Percentiles rank a stretch among this genome's conserved stretches.
phyloP scores from a whole-genome alignment of 2,113 vertebrate genomes.

The Phoxinus phoxinus region DNA sequence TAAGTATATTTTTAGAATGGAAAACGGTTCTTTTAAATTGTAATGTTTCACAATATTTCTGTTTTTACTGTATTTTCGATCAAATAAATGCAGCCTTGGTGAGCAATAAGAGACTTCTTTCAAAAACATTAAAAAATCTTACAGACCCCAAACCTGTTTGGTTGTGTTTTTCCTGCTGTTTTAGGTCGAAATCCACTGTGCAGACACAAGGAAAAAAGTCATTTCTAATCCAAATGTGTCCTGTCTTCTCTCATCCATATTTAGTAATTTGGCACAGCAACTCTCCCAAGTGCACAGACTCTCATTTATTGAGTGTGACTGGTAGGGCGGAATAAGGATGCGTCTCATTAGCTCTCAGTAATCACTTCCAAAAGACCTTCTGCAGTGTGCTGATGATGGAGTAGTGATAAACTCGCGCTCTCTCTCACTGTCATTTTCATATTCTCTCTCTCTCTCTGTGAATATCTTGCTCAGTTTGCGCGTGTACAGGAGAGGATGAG shows the following conservation, averaged over 20 bases:
- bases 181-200: neutral
- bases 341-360: conserved; percentile 49
- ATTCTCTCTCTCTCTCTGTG: neutral
- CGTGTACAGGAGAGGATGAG: conserved; percentile 78
- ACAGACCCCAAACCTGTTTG: neutral
- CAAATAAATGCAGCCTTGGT: too few relatives aligned
- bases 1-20: neutral
- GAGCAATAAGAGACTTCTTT: neutral
- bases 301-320: conserved; percentile 18
- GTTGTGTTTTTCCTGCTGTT: neutral
- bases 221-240: neutral
- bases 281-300: neutral
- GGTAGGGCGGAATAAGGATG: conserved; percentile 1
- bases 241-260: neutral
- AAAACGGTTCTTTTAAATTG: neutral
- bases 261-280: conserved; percentile 14
- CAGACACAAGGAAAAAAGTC: neutral
- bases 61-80: neutral
- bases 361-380: conserved; percentile 21
- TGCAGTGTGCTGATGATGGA: neutral
- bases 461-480: conserved; percentile 73
- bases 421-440: conserved; percentile 8
- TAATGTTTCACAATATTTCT: neutral
- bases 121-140: neutral
- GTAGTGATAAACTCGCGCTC: neutral